Percentiles rank a stretch among this genome's conserved stretches.
These are phyloP conservation scores for Hippocampus barbouri DNA, from an alignment of 2,113 vertebrate species.

Conservation along the genomic window DNA sequence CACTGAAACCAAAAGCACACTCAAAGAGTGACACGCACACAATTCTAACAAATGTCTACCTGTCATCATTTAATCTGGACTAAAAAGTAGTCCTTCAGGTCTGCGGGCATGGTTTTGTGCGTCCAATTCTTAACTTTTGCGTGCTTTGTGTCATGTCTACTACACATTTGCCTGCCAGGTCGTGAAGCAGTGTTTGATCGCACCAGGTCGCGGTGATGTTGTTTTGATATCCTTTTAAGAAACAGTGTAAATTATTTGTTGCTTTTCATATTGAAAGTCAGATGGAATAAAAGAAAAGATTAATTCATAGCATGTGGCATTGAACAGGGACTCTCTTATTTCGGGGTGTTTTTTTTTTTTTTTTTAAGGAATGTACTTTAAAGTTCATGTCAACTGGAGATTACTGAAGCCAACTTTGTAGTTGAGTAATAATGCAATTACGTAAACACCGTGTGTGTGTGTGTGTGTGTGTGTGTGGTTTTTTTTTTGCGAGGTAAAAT, in stretches of 20 bases:
- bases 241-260: constrained; percentile 26
- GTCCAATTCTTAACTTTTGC: neutral
- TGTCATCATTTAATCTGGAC: neutral
- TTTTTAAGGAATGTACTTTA: neutral
- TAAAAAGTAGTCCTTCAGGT: neutral
- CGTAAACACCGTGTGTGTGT: too few relatives aligned
- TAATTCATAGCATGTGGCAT: neutral
- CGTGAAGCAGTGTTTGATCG: neutral
- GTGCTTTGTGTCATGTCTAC: constrained; percentile 3
- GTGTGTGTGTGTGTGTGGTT: constrained; percentile 41
- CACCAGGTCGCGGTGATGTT: neutral
- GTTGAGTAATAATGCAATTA: too few relatives aligned
- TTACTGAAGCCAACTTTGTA: too few relatives aligned
- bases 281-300: constrained; percentile 35
- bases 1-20: neutral
- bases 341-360: neutral
- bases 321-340: neutral
- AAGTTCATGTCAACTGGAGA: too few relatives aligned
- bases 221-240: constrained; percentile 40
- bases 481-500: too few relatives aligned
- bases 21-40: neutral
- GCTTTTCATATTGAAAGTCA: constrained; percentile 44
- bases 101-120: constrained; percentile 3
- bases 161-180: constrained; percentile 35
- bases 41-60: neutral